Conservation (phyloP, 1,140 invertebrate species). For the Thrips palmi region DNA sequence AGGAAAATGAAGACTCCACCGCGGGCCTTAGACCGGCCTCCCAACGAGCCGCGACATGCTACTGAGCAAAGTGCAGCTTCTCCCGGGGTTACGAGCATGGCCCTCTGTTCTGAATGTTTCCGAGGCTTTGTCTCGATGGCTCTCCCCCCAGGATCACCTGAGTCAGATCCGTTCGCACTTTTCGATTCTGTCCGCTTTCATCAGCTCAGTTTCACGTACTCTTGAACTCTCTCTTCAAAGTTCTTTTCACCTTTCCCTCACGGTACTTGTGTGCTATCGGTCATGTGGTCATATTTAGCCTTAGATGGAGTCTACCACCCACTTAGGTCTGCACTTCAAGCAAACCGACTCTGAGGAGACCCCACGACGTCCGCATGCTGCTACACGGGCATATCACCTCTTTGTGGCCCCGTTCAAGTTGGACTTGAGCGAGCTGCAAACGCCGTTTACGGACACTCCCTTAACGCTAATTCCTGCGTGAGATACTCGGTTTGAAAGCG, state of each 20-base stretch:
- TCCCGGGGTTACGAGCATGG: constrained; percentile 11
- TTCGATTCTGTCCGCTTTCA: constrained; percentile 33
- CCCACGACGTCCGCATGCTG: constrained; percentile 67
- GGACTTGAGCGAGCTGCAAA: no score
- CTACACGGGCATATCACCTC: constrained; percentile 73
- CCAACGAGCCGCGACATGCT: constrained; percentile 30
- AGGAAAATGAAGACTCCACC: constrained; percentile 2
- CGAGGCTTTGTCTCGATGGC: neutral
- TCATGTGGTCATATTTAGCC: constrained; percentile 67
- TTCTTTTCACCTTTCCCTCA: constrained; percentile 82
- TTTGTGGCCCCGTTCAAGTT: no score
- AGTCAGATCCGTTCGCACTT: neutral
- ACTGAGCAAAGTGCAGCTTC: constrained; percentile 21
- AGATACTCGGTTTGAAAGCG: constrained; percentile 84
- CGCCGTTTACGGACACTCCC: no score
- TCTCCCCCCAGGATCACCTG: neutral
- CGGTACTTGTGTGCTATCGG: constrained; percentile 82
- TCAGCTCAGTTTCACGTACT: constrained; percentile 62
- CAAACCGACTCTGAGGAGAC: constrained; percentile 35
- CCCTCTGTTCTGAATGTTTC: neutral
- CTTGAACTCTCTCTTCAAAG: constrained; percentile 78
- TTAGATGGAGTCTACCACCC: constrained; percentile 72
- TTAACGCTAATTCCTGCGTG: constrained; percentile 88
- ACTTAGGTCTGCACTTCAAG: constrained; percentile 56
- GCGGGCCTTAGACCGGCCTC: constrained; percentile 20